Conservation (phyloP, 2,888 invertebrate genomes). For the Crocallis elinguaria region DNA sequence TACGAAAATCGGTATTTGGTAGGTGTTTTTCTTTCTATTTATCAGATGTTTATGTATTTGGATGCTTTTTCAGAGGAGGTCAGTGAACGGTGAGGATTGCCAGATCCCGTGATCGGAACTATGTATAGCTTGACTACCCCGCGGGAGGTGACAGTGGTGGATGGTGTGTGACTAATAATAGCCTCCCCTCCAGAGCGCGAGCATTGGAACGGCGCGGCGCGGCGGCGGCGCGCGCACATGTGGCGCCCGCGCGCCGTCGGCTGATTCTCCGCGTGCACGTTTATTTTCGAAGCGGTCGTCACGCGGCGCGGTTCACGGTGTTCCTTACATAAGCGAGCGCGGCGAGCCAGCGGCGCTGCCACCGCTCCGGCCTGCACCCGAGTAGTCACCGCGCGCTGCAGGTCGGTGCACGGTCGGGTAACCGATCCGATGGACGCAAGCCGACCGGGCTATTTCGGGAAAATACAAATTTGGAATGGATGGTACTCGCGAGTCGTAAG, state of each 20-base stretch:
- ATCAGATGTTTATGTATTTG: slow-evolving; percentile 41
- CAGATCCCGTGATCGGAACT: slow-evolving; percentile 79
- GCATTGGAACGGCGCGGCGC: slow-evolving; percentile 59
- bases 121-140: slow-evolving; percentile 82
- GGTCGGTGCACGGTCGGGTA: slow-evolving; percentile 81
- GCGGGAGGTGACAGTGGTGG: slow-evolving; percentile 85
- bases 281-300: slow-evolving; percentile 82
- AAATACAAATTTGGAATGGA: slow-evolving; percentile 92
- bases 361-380: slow-evolving; percentile 58
- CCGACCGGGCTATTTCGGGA: slow-evolving; percentile 88
- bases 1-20: slow-evolving; percentile 10
- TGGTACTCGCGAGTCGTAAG: slow-evolving; percentile 82
- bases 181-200: slow-evolving; percentile 81
- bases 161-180: slow-evolving; percentile 82
- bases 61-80: slow-evolving; percentile 70
- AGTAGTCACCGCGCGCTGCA: slow-evolving; percentile 69
- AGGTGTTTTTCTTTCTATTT: slow-evolving; percentile 30
- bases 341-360: slow-evolving; percentile 47
- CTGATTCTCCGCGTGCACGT: slow-evolving; percentile 64
- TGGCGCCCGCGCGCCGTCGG: slow-evolving; percentile 68
- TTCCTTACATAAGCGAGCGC: slow-evolving; percentile 72
- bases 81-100: slow-evolving; percentile 80
- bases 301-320: slow-evolving; percentile 78
- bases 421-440: slow-evolving; percentile 83
- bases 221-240: slow-evolving; percentile 69